These are phyloP conservation scores for Patagioenas fasciata DNA, from an alignment of 2,113 vertebrate genomes.

Conservation along the genomic window DNA sequence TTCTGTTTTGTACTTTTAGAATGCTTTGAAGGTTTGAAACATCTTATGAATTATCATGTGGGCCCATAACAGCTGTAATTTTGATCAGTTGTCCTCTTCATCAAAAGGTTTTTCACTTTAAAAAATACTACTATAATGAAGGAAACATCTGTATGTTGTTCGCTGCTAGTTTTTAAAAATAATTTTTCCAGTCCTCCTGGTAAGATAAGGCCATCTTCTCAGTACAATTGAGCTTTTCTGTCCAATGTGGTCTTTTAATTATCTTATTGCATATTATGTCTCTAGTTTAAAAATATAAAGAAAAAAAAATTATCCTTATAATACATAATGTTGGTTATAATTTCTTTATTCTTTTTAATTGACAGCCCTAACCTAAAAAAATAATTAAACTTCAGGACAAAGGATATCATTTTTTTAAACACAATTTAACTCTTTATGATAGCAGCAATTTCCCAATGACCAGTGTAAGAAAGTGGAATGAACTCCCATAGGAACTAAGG, in stretches of 20 bases:
- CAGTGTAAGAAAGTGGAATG: background rate
- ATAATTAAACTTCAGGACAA: background rate
- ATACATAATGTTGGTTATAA: background rate
- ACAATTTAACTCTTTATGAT: background rate
- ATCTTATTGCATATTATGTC: background rate
- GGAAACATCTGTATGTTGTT: background rate
- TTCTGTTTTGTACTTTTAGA: conserved; percentile 44
- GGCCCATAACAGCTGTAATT: background rate
- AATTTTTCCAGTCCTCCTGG: background rate
- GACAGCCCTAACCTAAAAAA: background rate
- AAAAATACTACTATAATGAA: background rate
- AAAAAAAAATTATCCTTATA: background rate
- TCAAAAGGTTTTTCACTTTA: background rate
- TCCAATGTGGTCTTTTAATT: background rate
- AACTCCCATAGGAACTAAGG: background rate
- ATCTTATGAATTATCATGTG: conserved; percentile 15
- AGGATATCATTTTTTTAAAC: background rate
- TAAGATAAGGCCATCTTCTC: background rate
- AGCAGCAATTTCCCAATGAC: background rate
- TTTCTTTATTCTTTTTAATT: background rate
- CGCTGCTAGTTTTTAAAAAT: background rate
- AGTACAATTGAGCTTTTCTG: background rate
- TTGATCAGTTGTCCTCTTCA: background rate
- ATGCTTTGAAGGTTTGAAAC: conserved; percentile 32
- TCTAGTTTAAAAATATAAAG: background rate